Percentiles rank a stretch among this genome's conserved stretches.
Evolutionary conservation across 2,113 vertebrate genomes (phyloP).

Genomic region (Pipa parva): DNA sequence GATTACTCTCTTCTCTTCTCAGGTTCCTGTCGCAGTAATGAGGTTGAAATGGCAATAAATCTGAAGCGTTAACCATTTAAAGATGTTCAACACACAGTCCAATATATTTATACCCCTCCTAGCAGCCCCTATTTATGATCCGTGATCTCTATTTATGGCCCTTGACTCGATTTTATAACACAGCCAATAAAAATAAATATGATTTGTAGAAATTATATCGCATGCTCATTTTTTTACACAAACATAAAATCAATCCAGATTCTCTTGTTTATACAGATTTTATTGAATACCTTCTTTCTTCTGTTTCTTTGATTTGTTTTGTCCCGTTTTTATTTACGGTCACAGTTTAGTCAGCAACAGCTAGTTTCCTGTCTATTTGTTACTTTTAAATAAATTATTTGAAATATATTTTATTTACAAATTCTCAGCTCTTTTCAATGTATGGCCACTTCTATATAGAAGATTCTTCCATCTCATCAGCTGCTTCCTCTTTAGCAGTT

Average conservation of each 20-base stretch:
- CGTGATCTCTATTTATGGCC: slow-evolving; percentile 25
- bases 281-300: not conserved
- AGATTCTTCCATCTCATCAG: too few species aligned
- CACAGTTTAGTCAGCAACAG: too few species aligned
- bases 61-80: slow-evolving; percentile 2
- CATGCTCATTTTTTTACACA: not conserved
- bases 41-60: slow-evolving; percentile 26
- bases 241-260: too few species aligned
- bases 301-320: not conserved
- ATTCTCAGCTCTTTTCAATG: too few species aligned
- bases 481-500: too few species aligned
- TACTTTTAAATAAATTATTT: too few species aligned
- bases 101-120: slow-evolving; percentile 25
- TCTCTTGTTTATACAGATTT: not conserved
- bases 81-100: not conserved
- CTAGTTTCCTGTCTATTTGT: too few species aligned
- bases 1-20: not conserved
- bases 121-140: slow-evolving; percentile 25
- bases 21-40: slow-evolving; percentile 30
- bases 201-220: slow-evolving; percentile 23
- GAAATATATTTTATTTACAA: too few species aligned
- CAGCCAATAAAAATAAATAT: slow-evolving; percentile 21
- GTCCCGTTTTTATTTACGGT: not conserved
- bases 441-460: too few species aligned
- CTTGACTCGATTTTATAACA: not conserved